A percentile compares a stretch with the other conserved stretches of the same genome.
phyloP scores from a whole-genome alignment of 2,888 invertebrate species.

The Acleris emargana region DNA sequence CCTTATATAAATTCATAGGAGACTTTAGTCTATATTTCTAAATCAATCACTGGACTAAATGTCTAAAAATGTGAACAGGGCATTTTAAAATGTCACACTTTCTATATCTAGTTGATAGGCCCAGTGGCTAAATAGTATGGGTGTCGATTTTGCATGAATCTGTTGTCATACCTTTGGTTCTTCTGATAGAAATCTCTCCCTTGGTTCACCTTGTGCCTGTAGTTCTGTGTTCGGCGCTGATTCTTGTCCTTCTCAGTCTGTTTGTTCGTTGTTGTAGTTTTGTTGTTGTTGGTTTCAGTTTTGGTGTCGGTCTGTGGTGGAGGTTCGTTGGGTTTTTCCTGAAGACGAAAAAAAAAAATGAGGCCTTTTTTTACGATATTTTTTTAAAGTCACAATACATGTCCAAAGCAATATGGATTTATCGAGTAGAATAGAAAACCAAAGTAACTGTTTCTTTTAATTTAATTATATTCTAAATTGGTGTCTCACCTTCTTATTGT shows the following conservation, averaged over 20 bases:
- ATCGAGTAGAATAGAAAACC: no score
- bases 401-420: no score
- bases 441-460: no score
- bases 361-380: no score
- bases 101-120: conserved; percentile 68
- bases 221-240: conserved; percentile 65
- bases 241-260: conserved; percentile 63
- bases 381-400: no score
- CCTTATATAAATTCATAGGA: no score
- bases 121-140: conserved; percentile 78
- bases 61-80: no score
- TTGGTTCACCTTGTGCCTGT: conserved; percentile 65
- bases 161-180: conserved; percentile 71
- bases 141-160: conserved; percentile 70
- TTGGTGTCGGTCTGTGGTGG: conserved; percentile 48
- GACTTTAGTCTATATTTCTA: no score
- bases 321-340: conserved; percentile 63
- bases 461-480: no score
- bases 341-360: not conserved
- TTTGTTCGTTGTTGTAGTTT: conserved; percentile 47
- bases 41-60: no score
- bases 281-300: conserved; percentile 41
- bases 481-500: no score
- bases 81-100: not conserved
- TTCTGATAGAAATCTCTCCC: conserved; percentile 69